phyloP scores from a whole-genome alignment of 2,113 vertebrate genomes.

The Circaetus cinerascens region DNA sequence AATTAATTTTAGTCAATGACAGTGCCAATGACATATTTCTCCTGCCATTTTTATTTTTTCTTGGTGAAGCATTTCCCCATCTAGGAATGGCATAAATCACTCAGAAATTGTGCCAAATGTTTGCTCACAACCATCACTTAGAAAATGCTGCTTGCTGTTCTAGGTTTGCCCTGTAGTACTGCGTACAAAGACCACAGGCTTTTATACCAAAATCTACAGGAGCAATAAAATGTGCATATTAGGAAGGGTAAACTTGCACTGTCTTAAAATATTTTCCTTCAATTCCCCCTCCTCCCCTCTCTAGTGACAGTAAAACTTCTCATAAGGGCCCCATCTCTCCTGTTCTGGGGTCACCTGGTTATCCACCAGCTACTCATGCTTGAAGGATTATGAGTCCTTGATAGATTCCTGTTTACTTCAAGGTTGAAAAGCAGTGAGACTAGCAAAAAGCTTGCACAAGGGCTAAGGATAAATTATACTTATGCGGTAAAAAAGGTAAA shows the following conservation, averaged over 20 bases:
- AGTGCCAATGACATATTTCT: slow-evolving; percentile 27
- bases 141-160: background rate
- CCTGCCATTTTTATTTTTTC: slow-evolving; percentile 7
- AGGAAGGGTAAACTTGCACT: background rate
- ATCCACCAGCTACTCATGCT: background rate
- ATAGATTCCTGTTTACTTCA: background rate
- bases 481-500: background rate
- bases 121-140: background rate
- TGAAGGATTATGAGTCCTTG: background rate
- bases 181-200: background rate
- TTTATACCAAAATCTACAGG: background rate
- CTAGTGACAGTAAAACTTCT: background rate
- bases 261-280: background rate
- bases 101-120: background rate
- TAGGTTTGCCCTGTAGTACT: background rate
- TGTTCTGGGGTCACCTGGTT: background rate
- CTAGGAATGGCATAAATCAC: background rate
- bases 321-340: background rate
- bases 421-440: background rate
- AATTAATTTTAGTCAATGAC: slow-evolving; percentile 49
- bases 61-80: background rate
- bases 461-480: background rate
- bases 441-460: background rate
- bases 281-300: background rate
- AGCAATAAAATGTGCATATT: background rate